Base-by-base conservation (phyloP, 2,797 vertebrate genomes). In the Alectoris magna region DNA sequence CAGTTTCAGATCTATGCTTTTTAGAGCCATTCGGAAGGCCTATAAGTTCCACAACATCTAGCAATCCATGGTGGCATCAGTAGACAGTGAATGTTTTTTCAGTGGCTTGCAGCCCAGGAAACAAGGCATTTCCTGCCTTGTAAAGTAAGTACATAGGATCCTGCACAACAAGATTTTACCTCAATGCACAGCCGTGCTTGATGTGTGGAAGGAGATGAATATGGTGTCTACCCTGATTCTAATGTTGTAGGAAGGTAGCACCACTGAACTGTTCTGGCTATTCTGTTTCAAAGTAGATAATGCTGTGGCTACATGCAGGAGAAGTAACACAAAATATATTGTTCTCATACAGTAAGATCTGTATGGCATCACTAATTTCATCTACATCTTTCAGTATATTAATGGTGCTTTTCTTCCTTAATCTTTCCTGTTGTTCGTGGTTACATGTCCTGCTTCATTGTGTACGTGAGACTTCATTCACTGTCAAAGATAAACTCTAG, bases 401-500 rank as follows among this genome's bases (percentile, higher is more conserved):
- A 55, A 18, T 73, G n/a, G 34, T 63, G 41, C 41, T 92, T 91
- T 87, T 66, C 55, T 75, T 58, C 39, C 62, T 36, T 67, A 69
- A 67, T 85, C 78, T 80, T 53, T 63, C 31, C 66, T 56, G 1
- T 90, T 94, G 62, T 90, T 66, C 88, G 51, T 60, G 41, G 17
- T 84, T 81, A 5, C 27, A 48, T 38, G 60, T 66, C 91, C 44
- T 55, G 68, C 76, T 95, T 93, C 64, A n/a, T 91, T 95, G 60
- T 44, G 17, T 86, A 53, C 1, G 0, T 51, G 46, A 41, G 72
- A 94, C 66, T 87, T 94, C 70, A 39, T 88, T 93, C 84, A 46
- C 19, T 77, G 71, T 81, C 5, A 2, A 64, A 73, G 73, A 91
- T 93, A 90, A 95, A 88, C 63, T 93, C 66, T 18, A 74, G 62